Evolutionary conservation across 2,888 invertebrate species (phyloP).

Genomic region (Linnaemya tessellans): DNA sequence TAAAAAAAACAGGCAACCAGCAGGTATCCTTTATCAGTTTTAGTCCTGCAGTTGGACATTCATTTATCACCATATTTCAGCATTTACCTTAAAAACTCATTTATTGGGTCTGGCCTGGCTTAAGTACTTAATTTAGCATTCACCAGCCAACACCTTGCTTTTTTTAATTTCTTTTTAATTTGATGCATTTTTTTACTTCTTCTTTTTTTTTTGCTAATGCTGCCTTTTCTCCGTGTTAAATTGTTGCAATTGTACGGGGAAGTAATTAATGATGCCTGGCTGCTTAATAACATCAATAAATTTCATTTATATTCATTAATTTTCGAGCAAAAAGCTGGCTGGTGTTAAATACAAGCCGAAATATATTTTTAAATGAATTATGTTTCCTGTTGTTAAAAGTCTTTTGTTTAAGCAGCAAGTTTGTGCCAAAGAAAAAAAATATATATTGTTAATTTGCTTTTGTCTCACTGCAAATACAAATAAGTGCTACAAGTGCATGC

Average conservation of each 20-base stretch:
- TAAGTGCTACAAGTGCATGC: background rate
- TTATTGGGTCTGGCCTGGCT: constrained; percentile 3
- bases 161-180: constrained; percentile 31
- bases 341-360: background rate
- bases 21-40: constrained; percentile 1
- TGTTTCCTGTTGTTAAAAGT: background rate
- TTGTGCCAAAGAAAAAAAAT: constrained; percentile 13
- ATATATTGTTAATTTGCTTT: background rate
- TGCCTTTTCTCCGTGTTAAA: background rate
- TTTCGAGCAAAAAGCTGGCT: background rate
- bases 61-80: constrained; percentile 13
- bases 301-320: constrained; percentile 52
- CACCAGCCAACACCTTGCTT: constrained; percentile 47
- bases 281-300: constrained; percentile 50
- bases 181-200: background rate
- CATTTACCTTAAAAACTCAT: constrained; percentile 13
- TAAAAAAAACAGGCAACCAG: background rate
- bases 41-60: background rate
- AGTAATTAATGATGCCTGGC: constrained; percentile 47
- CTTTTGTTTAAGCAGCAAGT: background rate
- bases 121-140: constrained; percentile 43
- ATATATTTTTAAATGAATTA: background rate
- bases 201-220: background rate
- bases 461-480: background rate
- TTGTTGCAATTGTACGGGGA: constrained; percentile 2